Base-by-base conservation (phyloP, 2,113 vertebrate species). In the Lipophrys pholis region DNA sequence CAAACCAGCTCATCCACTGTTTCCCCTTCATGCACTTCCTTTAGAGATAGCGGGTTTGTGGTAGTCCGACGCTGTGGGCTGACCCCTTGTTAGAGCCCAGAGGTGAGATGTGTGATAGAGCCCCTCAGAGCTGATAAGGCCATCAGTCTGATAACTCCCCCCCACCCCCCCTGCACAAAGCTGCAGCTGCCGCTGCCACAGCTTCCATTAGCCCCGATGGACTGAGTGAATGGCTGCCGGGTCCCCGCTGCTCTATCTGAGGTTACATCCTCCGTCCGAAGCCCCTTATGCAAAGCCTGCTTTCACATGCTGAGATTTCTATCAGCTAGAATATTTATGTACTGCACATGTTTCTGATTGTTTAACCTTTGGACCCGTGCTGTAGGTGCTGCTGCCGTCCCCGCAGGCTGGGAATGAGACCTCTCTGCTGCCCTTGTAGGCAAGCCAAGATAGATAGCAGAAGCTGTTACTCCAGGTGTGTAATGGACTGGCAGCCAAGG, bases 321-420 rank as follows among this genome's bases (percentile, higher is more conserved):
- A 85, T 91, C 87, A 60, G 69, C 59, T 1, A 56, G 73, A 81
- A 85, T 91, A 87, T 92, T 87, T 91, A 91, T 90, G 86, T 85
- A 77, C 84, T 65, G 78, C 88, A 88, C 84, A 87, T 87, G 89
- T 93, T 92, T 90, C 88, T 57, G 87, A 82, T 89, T 86, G 89
- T 90, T 91, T 91, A 90, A 90, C 88, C 89, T 90, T 79, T 86
- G 83, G 82, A 87, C 91, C 89, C 65, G 52, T 73, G 84, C 81
- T 79, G 84, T 76, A 82, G 87, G 87, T 76, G 67, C 38, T 41
- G 76, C 71, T 41, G 71, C 57, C 15, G 41, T 84, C 76, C 71
- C 71, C 6, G 50, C 30, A 71, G 81, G 74, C 76, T 69, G 6
- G 42, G 50, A 69, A 59, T 45, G 12, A 81, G 82, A 80, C 74